Percentiles rank a stretch among this genome's conserved stretches.
Conservation (phyloP, 2,797 vertebrate species). For the Acrocephalus scirpaceus region DNA sequence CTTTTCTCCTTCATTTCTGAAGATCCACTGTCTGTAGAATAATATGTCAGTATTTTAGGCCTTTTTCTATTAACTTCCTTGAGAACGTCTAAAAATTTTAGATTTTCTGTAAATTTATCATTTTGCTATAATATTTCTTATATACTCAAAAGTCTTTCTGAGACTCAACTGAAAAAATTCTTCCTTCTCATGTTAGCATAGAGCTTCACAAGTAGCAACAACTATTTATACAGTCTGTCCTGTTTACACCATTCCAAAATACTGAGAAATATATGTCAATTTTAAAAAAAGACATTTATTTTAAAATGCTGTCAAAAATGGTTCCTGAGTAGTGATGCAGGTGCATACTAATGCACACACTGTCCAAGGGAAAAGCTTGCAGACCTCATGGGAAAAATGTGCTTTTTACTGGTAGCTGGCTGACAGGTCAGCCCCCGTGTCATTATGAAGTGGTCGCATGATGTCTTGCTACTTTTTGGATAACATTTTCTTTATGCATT, state of each 20-base stretch:
- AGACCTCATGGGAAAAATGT: neutral
- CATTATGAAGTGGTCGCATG: neutral
- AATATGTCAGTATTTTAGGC: neutral
- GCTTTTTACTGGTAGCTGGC: neutral
- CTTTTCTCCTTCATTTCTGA: neutral
- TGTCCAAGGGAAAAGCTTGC: neutral
- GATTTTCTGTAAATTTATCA: neutral
- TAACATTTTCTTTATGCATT: neutral
- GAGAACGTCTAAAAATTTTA: neutral
- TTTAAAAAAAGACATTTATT: neutral
- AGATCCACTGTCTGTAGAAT: neutral
- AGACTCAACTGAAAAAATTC: neutral
- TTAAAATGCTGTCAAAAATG: neutral
- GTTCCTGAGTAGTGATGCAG: neutral
- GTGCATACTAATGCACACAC: neutral
- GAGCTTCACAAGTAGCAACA: neutral
- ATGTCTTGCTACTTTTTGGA: neutral
- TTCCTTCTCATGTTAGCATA: accelerated
- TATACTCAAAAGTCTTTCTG: neutral
- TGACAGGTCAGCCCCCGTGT: neutral
- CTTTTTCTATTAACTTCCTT: neutral
- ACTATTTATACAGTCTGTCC: neutral
- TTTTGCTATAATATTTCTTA: neutral
- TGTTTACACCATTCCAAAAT: neutral
- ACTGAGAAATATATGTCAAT: neutral